These are phyloP conservation scores for Sakesphorus luctuosus DNA, from an alignment of 2,113 vertebrate species.

Conservation along the genomic window DNA sequence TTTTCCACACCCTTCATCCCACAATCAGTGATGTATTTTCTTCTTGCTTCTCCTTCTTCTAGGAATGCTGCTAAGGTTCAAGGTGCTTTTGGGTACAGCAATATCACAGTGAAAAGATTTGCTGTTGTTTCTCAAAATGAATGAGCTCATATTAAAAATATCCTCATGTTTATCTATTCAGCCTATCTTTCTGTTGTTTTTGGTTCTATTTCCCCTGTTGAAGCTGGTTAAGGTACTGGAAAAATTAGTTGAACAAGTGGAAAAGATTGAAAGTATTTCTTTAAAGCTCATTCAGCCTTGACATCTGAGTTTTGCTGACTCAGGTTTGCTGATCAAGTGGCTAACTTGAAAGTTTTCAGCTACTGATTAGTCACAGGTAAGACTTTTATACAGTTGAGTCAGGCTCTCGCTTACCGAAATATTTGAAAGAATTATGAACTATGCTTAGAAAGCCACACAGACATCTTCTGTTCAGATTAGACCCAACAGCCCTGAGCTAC, in stretches of 20 bases:
- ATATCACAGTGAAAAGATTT: neutral
- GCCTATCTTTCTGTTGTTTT: neutral
- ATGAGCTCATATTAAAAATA: neutral
- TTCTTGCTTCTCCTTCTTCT: neutral
- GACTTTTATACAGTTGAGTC: neutral
- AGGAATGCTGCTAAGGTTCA: neutral
- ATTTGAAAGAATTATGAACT: neutral
- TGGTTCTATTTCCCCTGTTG: neutral
- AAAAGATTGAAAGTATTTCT: neutral
- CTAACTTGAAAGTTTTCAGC: neutral
- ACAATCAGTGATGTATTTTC: neutral
- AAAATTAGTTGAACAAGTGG: neutral
- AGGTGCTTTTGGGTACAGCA: neutral
- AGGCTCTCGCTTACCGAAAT: neutral
- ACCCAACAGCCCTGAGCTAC: neutral
- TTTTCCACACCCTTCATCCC: neutral
- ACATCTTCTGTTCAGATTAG: neutral
- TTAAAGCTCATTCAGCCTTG: neutral
- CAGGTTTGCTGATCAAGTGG: neutral
- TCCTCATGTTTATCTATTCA: neutral
- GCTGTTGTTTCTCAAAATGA: neutral
- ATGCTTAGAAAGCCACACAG: neutral
- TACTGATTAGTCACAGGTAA: slow-evolving; percentile 1
- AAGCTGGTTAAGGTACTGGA: neutral
- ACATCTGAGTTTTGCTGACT: neutral